phyloP scores from a whole-genome alignment of 1,140 invertebrate species.

The Steinernema khuongi region DNA sequence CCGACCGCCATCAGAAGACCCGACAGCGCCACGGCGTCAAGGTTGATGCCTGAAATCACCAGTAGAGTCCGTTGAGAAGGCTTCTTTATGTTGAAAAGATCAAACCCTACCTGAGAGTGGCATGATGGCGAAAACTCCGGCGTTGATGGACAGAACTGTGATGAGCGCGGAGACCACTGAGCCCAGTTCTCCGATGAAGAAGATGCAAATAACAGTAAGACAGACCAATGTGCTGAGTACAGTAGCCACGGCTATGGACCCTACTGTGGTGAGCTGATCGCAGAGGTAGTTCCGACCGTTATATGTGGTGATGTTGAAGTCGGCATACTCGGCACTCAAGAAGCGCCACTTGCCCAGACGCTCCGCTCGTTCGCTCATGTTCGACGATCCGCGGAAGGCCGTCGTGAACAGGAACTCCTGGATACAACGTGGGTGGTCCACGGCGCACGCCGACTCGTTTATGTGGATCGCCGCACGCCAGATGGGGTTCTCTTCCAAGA shows the following conservation, averaged over 20 bases:
- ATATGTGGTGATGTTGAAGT: constrained; percentile 16
- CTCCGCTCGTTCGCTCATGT: constrained; percentile 2
- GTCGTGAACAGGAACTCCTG: neutral
- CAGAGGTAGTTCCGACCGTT: constrained; percentile 13
- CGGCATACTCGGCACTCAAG: neutral
- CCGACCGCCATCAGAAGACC: constrained; percentile 59
- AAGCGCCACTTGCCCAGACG: neutral
- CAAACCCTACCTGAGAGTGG: constrained; percentile 52
- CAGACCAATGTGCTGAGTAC: constrained; percentile 55
- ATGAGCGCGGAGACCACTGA: constrained; percentile 52
- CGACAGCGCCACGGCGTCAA: constrained; percentile 58
- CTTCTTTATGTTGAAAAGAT: neutral
- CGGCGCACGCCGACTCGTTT: neutral
- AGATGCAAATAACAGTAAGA: constrained; percentile 52
- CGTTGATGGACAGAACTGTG: constrained; percentile 50
- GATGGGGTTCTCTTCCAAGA: neutral
- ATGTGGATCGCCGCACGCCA: neutral
- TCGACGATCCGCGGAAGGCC: neutral
- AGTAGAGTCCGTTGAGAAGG: neutral
- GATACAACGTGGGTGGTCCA: neutral
- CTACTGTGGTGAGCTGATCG: constrained; percentile 53
- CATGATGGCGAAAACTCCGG: constrained; percentile 55
- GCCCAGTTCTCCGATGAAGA: constrained; percentile 58
- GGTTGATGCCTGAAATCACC: neutral
- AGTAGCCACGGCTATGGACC: constrained; percentile 55